Percentiles rank a stretch among this genome's conserved stretches.
Evolutionary conservation across 2,113 vertebrate species (phyloP).

Genomic region (Acanthisitta chloris): DNA sequence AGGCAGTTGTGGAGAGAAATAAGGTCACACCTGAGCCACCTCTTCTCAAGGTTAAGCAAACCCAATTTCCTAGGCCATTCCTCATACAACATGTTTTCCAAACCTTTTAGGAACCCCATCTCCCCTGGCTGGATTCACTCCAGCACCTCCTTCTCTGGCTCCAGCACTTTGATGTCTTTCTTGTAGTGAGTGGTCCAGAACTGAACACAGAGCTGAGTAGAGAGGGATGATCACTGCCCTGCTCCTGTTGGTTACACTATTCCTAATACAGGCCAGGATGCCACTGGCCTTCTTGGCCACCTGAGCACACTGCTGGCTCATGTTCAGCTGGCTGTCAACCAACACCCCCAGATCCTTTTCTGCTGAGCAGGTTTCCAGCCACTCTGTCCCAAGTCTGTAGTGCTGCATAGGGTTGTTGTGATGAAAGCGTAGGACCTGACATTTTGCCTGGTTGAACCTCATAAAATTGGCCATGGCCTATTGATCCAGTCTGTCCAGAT

Average conservation of each 20-base stretch:
- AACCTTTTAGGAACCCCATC: no score
- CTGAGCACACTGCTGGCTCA: background rate
- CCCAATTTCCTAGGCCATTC: background rate
- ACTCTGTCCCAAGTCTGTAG: background rate
- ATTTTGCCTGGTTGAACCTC: background rate
- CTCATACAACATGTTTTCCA: background rate
- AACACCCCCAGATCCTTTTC: background rate
- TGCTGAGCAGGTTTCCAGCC: background rate
- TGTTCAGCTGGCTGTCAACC: background rate
- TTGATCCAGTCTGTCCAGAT: background rate
- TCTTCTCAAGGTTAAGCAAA: background rate
- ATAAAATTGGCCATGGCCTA: accelerated
- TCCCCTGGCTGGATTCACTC: no score
- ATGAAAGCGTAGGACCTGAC: background rate
- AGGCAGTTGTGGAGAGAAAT: background rate
- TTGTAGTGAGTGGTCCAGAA: background rate
- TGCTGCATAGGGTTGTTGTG: background rate
- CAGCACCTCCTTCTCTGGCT: background rate
- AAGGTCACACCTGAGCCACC: background rate
- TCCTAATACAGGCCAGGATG: background rate
- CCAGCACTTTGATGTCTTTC: background rate
- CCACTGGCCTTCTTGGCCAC: background rate
- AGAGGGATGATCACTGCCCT: background rate
- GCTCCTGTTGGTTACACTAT: background rate
- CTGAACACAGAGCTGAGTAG: background rate